These are phyloP conservation scores for Pocillopora verrucosa DNA, from an alignment of 64 coral and sea anemone genomes.

Conservation along the genomic window DNA sequence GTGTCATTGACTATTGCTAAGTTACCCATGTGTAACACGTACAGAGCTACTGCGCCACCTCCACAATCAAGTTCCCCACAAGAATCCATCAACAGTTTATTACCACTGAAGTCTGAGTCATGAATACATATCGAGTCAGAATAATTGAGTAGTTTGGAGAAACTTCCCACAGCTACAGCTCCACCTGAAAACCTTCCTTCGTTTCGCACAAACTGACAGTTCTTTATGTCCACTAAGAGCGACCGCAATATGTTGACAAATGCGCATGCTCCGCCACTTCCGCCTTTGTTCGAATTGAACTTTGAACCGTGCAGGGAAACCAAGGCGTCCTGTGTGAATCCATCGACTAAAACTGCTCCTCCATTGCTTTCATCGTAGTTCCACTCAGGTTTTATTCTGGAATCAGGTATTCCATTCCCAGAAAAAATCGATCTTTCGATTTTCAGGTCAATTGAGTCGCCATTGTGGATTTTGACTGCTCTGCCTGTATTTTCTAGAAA, in stretches of 20 bases:
- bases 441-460: background rate
- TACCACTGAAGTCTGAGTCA: background rate
- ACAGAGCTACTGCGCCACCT: background rate
- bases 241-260: background rate
- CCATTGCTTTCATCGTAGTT: background rate
- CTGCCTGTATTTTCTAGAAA: constrained; percentile 9
- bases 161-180: background rate
- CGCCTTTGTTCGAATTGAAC: background rate
- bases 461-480: background rate
- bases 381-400: background rate
- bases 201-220: background rate
- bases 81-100: background rate
- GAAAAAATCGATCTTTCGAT: background rate
- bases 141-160: background rate
- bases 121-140: background rate
- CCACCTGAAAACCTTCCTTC: background rate
- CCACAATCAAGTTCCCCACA: background rate
- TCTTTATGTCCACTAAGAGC: background rate
- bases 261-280: constrained; percentile 14
- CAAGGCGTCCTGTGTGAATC: background rate
- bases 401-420: background rate
- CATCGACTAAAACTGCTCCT: constrained; percentile 8
- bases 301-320: constrained; percentile 19
- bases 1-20: background rate
- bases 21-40: background rate